Base-by-base conservation (phyloP, 2,888 invertebrate genomes). In the Globia sparganii region DNA sequence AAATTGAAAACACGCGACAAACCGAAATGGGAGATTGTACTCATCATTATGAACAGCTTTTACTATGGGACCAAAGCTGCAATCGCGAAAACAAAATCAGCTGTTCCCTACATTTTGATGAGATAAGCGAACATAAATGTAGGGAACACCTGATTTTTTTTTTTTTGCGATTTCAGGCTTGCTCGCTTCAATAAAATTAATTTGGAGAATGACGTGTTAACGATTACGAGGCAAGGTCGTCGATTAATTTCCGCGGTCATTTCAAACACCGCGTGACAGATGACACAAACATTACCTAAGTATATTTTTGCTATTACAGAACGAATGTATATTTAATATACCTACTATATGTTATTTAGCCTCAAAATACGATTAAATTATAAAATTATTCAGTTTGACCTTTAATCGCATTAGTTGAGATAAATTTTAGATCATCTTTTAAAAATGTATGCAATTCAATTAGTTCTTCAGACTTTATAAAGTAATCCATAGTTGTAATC, bases 211-310 rank as follows among this genome's bases (percentile, higher is more conserved):
- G 79, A 86, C 82, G 81, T 84, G 84, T 81, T 81, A 83, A 84
- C 82, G 78, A 84, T 87, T 88, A 87, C 80, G 67, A 72, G 79
- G 74, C 89, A 90, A 91, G 91, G 91, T 84, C 88, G 84, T 77
- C 77, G 65, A 86, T 78, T 86, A 84, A 88, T 90, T 89, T 87
- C 80, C 84, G 90, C 84, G 85, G 85, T 86, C 86, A 86, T 88
- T 89, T 80, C 49, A 81, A 81, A 83, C 70, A 75, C 81, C 83
- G 75, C 80, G 72, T 87, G 83, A 83, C 77, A 72, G 83, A 85
- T 87, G 81, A 53, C 77, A 78, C 70, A 37, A 78, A 80, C 84
- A 85, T 87, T 78, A 74, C 68, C n/a, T n/a, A n/a, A n/a, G n/a
- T n/a, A n/a, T n/a, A 80, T 84, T 65, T 77, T 77, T 77, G 65